Conservation (phyloP, 2,888 invertebrate species). For the Macaria liturata region DNA sequence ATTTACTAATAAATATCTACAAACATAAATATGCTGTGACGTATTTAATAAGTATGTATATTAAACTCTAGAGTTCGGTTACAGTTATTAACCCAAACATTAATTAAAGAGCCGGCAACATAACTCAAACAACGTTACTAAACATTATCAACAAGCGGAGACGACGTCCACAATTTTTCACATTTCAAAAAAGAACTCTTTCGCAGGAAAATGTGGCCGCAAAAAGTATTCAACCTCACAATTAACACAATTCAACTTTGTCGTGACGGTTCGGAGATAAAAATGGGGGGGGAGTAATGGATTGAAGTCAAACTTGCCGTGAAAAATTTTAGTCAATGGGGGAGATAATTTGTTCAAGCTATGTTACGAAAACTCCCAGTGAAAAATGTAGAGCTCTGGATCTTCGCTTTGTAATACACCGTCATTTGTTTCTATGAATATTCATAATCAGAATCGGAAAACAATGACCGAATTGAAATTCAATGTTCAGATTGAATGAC, state of each 20-base stretch:
- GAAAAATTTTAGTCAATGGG: conserved; percentile 79
- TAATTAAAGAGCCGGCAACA: conserved; percentile 26
- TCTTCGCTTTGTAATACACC: conserved; percentile 57
- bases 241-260: conserved; percentile 74
- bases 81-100: conserved; percentile 25
- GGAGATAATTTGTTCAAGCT: conserved; percentile 74
- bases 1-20: no score
- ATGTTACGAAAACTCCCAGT: conserved; percentile 72
- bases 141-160: conserved; percentile 35
- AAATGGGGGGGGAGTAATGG: conserved; percentile 72
- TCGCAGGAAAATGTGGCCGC: conserved; percentile 51
- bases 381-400: conserved; percentile 56
- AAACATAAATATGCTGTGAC: no score
- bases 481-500: conserved; percentile 51
- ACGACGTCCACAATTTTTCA: conserved; percentile 39
- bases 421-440: conserved; percentile 76
- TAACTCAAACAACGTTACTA: conserved; percentile 33
- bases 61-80: conserved; percentile 17
- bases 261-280: conserved; percentile 68
- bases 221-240: conserved; percentile 63
- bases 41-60: no score
- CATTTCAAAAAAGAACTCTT: conserved; percentile 44
- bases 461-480: conserved; percentile 66
- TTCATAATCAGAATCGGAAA: conserved; percentile 67
- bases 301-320: conserved; percentile 79